phyloP scores from a whole-genome alignment of 2,888 invertebrate genomes.

The Atrina japonica region DNA sequence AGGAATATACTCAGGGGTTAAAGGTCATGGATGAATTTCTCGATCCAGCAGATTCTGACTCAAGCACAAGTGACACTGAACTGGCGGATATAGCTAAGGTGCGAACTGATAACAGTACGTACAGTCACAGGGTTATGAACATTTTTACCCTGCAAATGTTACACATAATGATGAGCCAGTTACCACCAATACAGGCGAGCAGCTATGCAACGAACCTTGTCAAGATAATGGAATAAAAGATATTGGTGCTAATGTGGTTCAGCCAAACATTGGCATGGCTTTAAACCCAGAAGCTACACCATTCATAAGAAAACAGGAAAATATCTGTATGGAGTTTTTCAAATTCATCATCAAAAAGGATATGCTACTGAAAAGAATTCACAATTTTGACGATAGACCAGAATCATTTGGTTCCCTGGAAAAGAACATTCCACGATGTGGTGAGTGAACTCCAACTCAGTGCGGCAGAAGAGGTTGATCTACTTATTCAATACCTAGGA shows the following conservation, averaged over 20 bases:
- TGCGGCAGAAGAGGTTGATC: conserved; percentile 22
- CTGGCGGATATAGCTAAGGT: background rate
- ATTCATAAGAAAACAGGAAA: too few relatives aligned
- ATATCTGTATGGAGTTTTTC: conserved; percentile 1
- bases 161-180: too few relatives aligned
- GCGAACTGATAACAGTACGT: background rate
- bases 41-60: background rate
- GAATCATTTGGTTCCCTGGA: conserved; percentile 3
- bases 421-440: background rate
- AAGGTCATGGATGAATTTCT: background rate
- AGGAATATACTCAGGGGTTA: too few relatives aligned
- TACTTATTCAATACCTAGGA: too few relatives aligned
- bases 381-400: too few relatives aligned
- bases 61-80: background rate
- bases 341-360: conserved; percentile 29
- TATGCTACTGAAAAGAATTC: conserved; percentile 12
- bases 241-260: too few relatives aligned
- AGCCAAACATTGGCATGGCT: too few relatives aligned
- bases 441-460: conserved; percentile 18
- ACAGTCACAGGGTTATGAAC: too few relatives aligned
- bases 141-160: too few relatives aligned
- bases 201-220: too few relatives aligned
- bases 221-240: too few relatives aligned
- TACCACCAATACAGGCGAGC: too few relatives aligned
- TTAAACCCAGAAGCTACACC: background rate